These are phyloP conservation scores for Pipra filicauda DNA, from an alignment of 2,113 vertebrate species.

Conservation along the genomic window DNA sequence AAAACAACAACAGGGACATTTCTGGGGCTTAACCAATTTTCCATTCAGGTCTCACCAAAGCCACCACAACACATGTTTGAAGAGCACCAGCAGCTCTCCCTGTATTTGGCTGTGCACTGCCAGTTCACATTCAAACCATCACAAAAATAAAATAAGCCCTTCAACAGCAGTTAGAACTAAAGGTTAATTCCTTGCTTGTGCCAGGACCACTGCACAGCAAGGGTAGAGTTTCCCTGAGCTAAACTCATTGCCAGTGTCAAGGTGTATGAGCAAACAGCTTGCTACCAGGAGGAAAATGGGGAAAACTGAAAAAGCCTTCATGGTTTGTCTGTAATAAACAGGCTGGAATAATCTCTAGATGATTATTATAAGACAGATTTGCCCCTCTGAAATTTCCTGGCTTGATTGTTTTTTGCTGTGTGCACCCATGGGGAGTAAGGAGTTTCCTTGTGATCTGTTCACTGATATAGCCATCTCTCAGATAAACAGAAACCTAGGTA, in stretches of 20 bases:
- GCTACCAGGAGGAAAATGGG: background rate
- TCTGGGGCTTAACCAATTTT: background rate
- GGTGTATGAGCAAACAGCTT: background rate
- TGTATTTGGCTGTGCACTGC: background rate
- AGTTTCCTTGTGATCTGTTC: background rate
- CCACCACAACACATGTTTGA: accelerated
- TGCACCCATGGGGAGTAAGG: accelerated
- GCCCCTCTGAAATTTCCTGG: background rate
- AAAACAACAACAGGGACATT: background rate
- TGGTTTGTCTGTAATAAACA: background rate
- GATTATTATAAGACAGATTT: background rate
- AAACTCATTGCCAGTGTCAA: background rate
- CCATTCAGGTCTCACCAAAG: background rate
- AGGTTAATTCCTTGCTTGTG: background rate
- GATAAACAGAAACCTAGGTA: background rate
- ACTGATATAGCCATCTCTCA: background rate
- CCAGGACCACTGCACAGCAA: background rate
- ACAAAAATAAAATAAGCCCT: background rate
- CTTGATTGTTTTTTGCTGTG: background rate
- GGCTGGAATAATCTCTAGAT: background rate
- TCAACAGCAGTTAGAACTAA: background rate
- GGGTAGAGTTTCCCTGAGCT: background rate
- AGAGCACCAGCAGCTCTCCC: background rate
- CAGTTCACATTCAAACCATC: background rate
- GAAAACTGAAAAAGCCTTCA: background rate